Conservation (phyloP, 2,797 vertebrate genomes). For the Masticophis lateralis region DNA sequence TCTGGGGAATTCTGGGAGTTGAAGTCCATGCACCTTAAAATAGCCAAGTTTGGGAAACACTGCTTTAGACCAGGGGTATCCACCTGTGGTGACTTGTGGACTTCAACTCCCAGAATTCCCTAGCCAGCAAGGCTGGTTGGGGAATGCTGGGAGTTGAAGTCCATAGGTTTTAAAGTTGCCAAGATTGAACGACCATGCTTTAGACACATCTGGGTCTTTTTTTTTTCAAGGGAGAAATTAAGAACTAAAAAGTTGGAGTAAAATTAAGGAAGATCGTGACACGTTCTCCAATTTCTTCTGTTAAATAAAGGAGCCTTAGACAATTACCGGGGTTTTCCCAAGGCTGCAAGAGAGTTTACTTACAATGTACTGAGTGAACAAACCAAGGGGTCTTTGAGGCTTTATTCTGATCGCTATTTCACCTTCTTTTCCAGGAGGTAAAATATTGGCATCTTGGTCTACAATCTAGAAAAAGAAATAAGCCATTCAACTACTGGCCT, state of each 20-base stretch:
- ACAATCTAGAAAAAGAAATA: conserved; percentile 70
- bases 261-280: neutral
- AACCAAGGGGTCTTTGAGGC: conserved; percentile 74
- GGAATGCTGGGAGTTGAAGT: neutral
- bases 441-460: conserved; percentile 71
- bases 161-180: neutral
- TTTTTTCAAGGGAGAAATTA: neutral
- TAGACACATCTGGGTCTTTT: neutral
- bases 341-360: conserved; percentile 6
- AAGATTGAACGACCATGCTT: neutral
- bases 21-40: neutral
- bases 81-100: too few relatives aligned
- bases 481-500: neutral
- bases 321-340: neutral
- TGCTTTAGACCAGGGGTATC: too few relatives aligned
- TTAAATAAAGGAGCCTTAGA: too few relatives aligned
- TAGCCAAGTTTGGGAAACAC: too few relatives aligned
- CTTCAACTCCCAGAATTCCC: too few relatives aligned
- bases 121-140: too few relatives aligned
- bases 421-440: conserved; percentile 74
- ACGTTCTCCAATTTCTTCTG: neutral
- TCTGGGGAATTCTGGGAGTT: too few relatives aligned
- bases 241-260: neutral
- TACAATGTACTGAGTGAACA: conserved; percentile 80
- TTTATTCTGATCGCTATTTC: conserved; percentile 78